Evolutionary conservation across 2,888 invertebrate genomes (phyloP), one percentile per base, ranked within the genome.

Genomic region (Ypsolopha scabrella): DNA sequence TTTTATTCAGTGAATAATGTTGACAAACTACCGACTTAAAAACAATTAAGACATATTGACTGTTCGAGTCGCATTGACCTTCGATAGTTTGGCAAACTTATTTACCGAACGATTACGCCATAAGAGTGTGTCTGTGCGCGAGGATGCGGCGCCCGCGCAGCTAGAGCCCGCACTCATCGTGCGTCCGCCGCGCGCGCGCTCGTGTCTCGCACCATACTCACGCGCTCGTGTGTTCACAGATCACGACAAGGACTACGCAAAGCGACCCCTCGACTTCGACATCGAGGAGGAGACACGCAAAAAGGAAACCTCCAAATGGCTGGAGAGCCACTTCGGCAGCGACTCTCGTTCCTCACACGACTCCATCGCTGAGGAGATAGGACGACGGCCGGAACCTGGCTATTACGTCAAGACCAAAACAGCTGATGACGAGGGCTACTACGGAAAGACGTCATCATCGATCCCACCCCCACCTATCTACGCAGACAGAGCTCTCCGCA

Each of bases 241-340:
- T 55, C 83, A 72, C 72, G 75, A 81, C 60, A 94, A 94, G 75
- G 95, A 95, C 77, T 85, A 94, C 64, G 93, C 94, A 41, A 92
- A 93, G 69, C 91, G 92, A 51, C 94, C 95, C 0, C 79, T 95
- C 56, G 94, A 95, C 76, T 92, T 94, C 64, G 94, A 95, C 68
- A 91, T 94, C 65, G 95, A 96, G 71, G 95, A 96, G 74, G 94
- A 95, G 73, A 95, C 95, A 6, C 89, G 95, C 54, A 95, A 95
- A 75, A 92, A 93, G 58, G 95, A 96, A 82, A 96, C 95, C 0
- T 94, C 94, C 57, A 95, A 95, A 80, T 96, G 96, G 96, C 87
- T 96, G 51, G 95, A 95, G 67, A 93, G 93, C 66, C 96, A 96
- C 73, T 96, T 96, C 68, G 96, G 96, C 50, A 94, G 94, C 70